Percentiles rank a stretch among this genome's conserved stretches.
phyloP scores from a whole-genome alignment of 2,888 invertebrate genomes.

The Spilosoma lubricipeda region DNA sequence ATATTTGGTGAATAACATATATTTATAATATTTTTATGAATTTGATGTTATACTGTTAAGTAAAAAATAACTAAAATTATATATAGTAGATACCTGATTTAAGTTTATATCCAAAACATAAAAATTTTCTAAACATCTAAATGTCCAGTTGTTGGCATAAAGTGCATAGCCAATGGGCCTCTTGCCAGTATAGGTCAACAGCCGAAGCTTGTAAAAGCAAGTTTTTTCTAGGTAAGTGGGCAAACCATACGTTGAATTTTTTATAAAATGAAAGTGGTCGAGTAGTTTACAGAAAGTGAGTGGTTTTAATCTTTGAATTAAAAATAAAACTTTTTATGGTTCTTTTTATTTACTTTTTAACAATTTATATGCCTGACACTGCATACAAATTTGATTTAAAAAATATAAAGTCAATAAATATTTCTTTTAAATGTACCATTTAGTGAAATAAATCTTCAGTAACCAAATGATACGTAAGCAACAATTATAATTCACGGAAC shows the following conservation, averaged over 20 bases:
- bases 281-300: constrained; percentile 12
- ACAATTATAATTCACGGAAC: constrained; percentile 40
- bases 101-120: neutral
- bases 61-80: neutral
- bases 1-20: too few relatives aligned
- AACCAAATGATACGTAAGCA: constrained; percentile 16
- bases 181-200: constrained; percentile 78
- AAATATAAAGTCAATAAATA: neutral
- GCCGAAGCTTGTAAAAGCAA: constrained; percentile 56
- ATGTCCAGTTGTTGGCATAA: constrained; percentile 42
- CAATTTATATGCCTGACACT: neutral
- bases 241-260: constrained; percentile 22
- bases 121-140: constrained; percentile 17
- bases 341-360: neutral
- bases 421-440: neutral
- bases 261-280: constrained; percentile 26
- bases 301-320: neutral
- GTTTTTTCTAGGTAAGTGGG: constrained; percentile 54
- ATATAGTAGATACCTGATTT: neutral
- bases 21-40: neutral
- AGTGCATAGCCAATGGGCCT: constrained; percentile 56
- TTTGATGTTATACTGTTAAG: neutral
- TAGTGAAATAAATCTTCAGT: neutral
- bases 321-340: neutral
- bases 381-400: neutral